Base-by-base conservation (phyloP, 2,797 vertebrate species). In the Atherinosoma microstoma region DNA sequence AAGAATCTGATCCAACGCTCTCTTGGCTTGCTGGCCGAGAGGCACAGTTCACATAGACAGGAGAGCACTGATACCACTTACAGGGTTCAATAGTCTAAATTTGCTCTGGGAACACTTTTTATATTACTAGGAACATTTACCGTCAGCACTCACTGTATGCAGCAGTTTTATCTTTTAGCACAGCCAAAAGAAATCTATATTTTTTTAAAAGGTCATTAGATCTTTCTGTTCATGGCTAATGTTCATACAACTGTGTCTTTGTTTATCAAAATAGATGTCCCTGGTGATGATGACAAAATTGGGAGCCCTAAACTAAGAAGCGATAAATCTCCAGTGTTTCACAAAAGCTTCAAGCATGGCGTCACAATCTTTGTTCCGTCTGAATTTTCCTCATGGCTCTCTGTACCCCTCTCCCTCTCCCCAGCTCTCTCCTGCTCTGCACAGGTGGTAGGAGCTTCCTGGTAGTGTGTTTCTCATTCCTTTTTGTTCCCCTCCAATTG, bases 401-500 rank as follows among this genome's bases (percentile, higher is more conserved):
- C 78, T 70, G 66, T 76, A 54, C 77, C 72, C 82, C 58, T 76
- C 79, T 84, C 84, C 54, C 67, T 79, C 85, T 77, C 83, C 64
- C 65, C 75, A 27, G 36, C 76, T 73, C 83, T 87, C 80, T 90
- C 72, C 73, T 24, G 77, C 82, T 90, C 88, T 79, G 85, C 91
- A 89, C 92, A 94, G 91, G 92, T 94, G 94, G 89, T 89, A 91
- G 78, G 68, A 88, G 91, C 91, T 91, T 93, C 82, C 84, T 75
- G 76, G 78, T 91, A 59, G 82, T 88, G 85, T 91, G 89, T 92
- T 92, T 92, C 87, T 93, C 78, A 75, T 91, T 92, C 84, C 75
- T 93, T 91, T 94, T 94, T 94, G 91, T 94, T 93, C 92, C 81
- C 78, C 89, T 92, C 81, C 92, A 93, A 92, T 95, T 91, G 89